These are phyloP conservation scores for Leptogaster cylindrica DNA, from an alignment of 2,888 invertebrate genomes.

Conservation along the genomic window DNA sequence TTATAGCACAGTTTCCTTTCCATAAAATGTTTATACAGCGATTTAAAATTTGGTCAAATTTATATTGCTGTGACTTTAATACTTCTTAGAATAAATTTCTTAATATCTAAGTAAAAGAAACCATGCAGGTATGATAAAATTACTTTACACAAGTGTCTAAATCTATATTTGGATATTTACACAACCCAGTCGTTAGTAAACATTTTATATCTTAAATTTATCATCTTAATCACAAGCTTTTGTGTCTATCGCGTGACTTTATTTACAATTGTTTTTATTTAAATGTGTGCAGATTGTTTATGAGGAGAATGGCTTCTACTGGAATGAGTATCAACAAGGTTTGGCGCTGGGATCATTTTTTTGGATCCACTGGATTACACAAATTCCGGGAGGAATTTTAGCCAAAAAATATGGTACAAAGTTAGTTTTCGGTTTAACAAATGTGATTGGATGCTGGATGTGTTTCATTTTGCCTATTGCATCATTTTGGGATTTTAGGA, in stretches of 20 bases:
- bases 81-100: no score
- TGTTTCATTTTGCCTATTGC: slow-evolving; percentile 72
- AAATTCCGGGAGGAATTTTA: slow-evolving; percentile 75
- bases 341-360: slow-evolving; percentile 72
- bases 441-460: slow-evolving; percentile 69
- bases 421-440: slow-evolving; percentile 71
- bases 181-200: no score
- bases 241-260: slow-evolving; percentile 5
- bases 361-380: slow-evolving; percentile 75
- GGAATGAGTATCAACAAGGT: slow-evolving; percentile 72
- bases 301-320: slow-evolving; percentile 62
- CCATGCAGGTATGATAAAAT: no score
- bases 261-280: slow-evolving; percentile 21
- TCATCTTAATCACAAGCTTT: no score
- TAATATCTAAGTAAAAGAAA: no score
- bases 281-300: slow-evolving; percentile 48
- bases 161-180: no score
- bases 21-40: no score
- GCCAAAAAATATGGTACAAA: slow-evolving; percentile 76
- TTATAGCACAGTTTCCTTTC: no score
- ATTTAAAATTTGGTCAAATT: no score
- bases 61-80: no score
- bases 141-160: no score
- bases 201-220: no score
- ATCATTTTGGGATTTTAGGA: slow-evolving; percentile 66